These are phyloP conservation scores for Argopecten irradians DNA, from an alignment of 1,140 invertebrate genomes.

Conservation along the genomic window DNA sequence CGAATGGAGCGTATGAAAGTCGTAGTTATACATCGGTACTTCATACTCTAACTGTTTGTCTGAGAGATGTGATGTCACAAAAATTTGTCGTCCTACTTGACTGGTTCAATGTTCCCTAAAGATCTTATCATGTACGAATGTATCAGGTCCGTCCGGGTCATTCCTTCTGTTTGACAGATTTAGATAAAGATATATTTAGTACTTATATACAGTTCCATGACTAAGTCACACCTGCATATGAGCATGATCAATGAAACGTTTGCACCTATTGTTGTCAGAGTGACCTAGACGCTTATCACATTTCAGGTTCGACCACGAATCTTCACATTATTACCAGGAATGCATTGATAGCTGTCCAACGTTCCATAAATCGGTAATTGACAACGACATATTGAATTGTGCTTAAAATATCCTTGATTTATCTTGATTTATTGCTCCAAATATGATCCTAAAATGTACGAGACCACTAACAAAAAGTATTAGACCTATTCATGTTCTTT, in stretches of 20 bases:
- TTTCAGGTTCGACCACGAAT: constrained; percentile 15
- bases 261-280: constrained; percentile 15
- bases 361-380: constrained; percentile 21
- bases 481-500: background rate
- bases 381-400: constrained; percentile 9
- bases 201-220: constrained; percentile 1
- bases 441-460: constrained; percentile 17
- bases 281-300: constrained; percentile 12
- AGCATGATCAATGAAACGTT: constrained; percentile 10
- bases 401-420: constrained; percentile 23
- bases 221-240: constrained; percentile 20
- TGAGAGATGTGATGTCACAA: background rate
- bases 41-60: background rate
- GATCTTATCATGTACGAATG: background rate
- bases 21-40: background rate
- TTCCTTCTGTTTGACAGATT: background rate
- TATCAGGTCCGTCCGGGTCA: background rate
- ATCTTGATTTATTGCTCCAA: background rate
- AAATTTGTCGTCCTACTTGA: background rate
- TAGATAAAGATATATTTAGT: background rate
- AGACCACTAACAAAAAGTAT: constrained; percentile 11
- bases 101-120: background rate
- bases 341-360: background rate
- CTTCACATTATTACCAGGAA: background rate
- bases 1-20: too few species aligned